These are phyloP conservation scores for Dascyllus trimaculatus DNA, from an alignment of 2,113 vertebrate species.

Conservation along the genomic window DNA sequence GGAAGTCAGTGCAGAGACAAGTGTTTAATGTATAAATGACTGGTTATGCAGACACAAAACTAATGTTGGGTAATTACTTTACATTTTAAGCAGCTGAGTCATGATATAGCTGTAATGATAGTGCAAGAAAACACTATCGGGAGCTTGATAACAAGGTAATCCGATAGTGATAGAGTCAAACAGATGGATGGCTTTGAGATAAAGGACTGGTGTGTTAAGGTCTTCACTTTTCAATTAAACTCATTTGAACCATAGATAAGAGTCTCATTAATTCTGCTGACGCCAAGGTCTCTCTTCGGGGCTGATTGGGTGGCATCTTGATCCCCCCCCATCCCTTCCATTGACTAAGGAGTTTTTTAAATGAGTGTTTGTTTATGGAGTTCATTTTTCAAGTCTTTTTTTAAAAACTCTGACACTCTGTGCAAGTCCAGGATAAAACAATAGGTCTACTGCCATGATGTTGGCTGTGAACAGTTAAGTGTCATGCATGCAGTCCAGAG, in stretches of 20 bases:
- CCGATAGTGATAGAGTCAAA: slow-evolving; percentile 56
- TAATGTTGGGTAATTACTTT: slow-evolving; percentile 51
- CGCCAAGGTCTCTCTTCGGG: slow-evolving; percentile 37
- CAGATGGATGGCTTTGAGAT: slow-evolving; percentile 56
- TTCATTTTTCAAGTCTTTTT: not conserved
- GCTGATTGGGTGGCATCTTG: slow-evolving; percentile 9
- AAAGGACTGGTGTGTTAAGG: slow-evolving; percentile 49
- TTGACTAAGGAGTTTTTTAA: slow-evolving; percentile 19
- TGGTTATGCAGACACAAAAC: slow-evolving; percentile 21
- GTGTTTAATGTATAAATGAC: slow-evolving; percentile 39
- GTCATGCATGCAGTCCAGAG: not conserved
- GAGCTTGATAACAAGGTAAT: slow-evolving; percentile 57
- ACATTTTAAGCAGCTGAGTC: slow-evolving; percentile 53
- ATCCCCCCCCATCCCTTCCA: not conserved
- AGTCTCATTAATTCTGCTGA: slow-evolving; percentile 66
- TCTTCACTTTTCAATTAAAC: slow-evolving; percentile 66
- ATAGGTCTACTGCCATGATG: not conserved
- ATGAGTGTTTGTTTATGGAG: not conserved
- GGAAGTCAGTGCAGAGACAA: slow-evolving; percentile 9
- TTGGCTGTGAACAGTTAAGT: not conserved
- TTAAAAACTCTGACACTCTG: not conserved
- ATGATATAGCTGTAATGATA: slow-evolving; percentile 24
- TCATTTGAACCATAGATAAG: slow-evolving; percentile 51
- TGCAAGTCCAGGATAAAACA: not conserved
- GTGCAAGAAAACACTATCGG: slow-evolving; percentile 34